Base-by-base conservation (phyloP, 2,113 vertebrate species). In the Cyprinus carpio region DNA sequence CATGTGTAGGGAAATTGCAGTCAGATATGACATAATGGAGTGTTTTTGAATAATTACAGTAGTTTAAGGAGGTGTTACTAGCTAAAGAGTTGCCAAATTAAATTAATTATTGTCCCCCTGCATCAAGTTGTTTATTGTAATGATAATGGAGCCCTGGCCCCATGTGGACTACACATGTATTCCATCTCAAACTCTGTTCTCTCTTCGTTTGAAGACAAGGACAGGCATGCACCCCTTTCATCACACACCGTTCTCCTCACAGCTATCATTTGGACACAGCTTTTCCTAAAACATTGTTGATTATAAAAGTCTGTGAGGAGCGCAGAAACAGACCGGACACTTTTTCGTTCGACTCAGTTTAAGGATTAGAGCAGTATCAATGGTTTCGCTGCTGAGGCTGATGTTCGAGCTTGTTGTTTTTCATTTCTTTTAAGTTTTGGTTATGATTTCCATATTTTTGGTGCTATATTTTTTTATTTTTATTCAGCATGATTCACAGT, bases 341-440 rank as follows among this genome's bases (percentile, higher is more conserved):
- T 25, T 46, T 46, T 74, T 25, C 40, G 40, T 46, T 74, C 75
- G 51, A 27, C 49, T 49, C 69, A n/a, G 43, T 85, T 86, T 88
- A 89, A 89, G 89, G 87, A 87, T 89, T 86, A 88, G 89, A 89
- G 89, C 89, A 89, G 89, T 88, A 88, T 80, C 51, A 34, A 85
- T 89, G 86, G 82, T 87, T 82, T 89, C 56, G 82, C 86, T 89
- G 84, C 88, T 86, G 87, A 86, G 76, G 88, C 86, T 87, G 88
- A 84, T 86, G 87, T 88, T 83, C 60, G 60, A 86, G 87, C 87
- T 87, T 78, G 31, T 31, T 76, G 25, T 34, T 85, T 49, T 31
- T 81, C 20, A 51, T 81, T 84, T 76, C 27, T 43, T 67, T 27
- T 7, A 37, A 11, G 31, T 8, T 72, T 82, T 74, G 29, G 8